Evolutionary conservation across 2,797 vertebrate genomes (phyloP).

Genomic region (Ptychadena robeensis): DNA sequence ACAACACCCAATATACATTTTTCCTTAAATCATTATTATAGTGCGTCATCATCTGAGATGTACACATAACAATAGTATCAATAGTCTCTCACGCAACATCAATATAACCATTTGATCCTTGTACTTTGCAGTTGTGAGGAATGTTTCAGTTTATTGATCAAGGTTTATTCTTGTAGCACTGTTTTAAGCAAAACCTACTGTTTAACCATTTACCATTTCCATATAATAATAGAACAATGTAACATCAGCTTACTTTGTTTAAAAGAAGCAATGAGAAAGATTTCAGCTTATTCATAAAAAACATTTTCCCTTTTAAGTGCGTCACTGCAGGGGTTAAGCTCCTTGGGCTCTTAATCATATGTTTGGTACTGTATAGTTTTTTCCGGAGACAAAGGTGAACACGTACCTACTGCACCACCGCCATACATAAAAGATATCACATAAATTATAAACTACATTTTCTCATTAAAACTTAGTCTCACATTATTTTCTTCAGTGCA

Average conservation of each 20-base stretch:
- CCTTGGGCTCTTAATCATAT: constrained; percentile 28
- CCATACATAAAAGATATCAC: constrained; percentile 52
- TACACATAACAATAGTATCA: too few species aligned
- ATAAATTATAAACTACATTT: constrained; percentile 63
- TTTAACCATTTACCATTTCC: too few species aligned
- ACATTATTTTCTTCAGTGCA: constrained; percentile 60
- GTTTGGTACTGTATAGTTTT: constrained; percentile 49
- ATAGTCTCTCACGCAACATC: too few species aligned
- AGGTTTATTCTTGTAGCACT: too few species aligned
- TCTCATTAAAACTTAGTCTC: constrained; percentile 62
- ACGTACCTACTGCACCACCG: constrained; percentile 34
- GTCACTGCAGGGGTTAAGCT: constrained; percentile 31
- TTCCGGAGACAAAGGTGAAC: constrained; percentile 46
- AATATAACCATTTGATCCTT: too few species aligned
- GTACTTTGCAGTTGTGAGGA: too few species aligned
- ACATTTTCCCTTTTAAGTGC: background rate
- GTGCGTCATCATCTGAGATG: too few species aligned
- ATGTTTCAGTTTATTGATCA: too few species aligned
- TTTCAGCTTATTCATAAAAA: background rate
- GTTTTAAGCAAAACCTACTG: too few species aligned
- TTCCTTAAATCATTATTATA: too few species aligned
- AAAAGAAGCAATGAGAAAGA: background rate
- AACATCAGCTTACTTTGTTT: background rate
- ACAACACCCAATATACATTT: too few species aligned
- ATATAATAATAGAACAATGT: background rate